Conservation (phyloP, 2,888 invertebrate species). For the Drosophila glabriapex region DNA sequence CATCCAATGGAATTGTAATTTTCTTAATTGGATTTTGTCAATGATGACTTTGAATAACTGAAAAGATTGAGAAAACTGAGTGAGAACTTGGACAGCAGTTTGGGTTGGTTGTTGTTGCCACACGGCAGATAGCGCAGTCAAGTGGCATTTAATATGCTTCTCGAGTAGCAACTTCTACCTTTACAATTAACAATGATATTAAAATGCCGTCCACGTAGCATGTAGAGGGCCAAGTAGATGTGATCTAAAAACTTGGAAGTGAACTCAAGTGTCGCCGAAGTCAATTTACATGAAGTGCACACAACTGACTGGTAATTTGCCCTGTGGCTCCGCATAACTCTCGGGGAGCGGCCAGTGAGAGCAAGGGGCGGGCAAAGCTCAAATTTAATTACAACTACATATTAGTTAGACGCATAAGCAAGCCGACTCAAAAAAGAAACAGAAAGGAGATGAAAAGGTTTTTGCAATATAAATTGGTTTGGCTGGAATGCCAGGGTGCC, state of each 20-base stretch:
- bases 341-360: constrained; percentile 6
- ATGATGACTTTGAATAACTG: too few species aligned
- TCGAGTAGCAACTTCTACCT: constrained; percentile 16
- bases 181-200: constrained; percentile 40
- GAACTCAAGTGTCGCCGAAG: constrained; percentile 35
- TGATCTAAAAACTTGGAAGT: constrained; percentile 19
- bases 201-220: constrained; percentile 44
- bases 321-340: constrained; percentile 32
- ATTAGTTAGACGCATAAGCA: constrained; percentile 73
- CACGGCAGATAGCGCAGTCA: not conserved
- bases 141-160: constrained; percentile 23
- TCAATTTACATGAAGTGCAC: constrained; percentile 57
- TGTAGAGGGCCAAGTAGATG: not conserved
- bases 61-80: not conserved
- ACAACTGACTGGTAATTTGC: constrained; percentile 55
- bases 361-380: constrained; percentile 29
- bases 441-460: not conserved
- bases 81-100: not conserved
- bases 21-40: not conserved
- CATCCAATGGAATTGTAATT: not conserved
- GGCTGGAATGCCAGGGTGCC: constrained; percentile 6
- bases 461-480: constrained; percentile 70
- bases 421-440: constrained; percentile 13
- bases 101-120: not conserved
- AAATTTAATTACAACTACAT: constrained; percentile 78